Evolutionary conservation across 2,888 invertebrate species (phyloP), one percentile per base, ranked within the genome.

Genomic region (Drosophila nigricruria): DNA sequence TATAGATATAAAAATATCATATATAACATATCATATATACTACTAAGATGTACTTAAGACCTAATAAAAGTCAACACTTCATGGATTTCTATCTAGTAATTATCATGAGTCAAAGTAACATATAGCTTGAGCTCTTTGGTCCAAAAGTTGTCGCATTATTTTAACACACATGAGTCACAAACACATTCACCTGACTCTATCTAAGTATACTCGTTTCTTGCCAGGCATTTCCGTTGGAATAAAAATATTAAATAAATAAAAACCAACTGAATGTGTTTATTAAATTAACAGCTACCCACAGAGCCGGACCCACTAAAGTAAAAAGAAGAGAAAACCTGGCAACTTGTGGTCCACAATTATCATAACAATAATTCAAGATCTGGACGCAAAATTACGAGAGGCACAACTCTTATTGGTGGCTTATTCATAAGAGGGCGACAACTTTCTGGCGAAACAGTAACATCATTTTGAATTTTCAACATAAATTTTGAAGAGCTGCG

Each of bases 401-500:
- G 43, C 56, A 42, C 59, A 47, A 38, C 42, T 50, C 27, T 18
- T 40, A 10, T 18, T 18, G 38, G 42, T 56, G 61, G 71, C 71
- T 82, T 73, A 69, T 74, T 68, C 81, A 68, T 52, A 50, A 53
- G 59, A 43, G 38, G 62, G 61, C 49, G 73, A 78, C 79, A 75
- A 57, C 63, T 85, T 86, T 91, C 90, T 70, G 72, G 61, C 70
- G 91, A 90, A 91, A 79, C 89, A 84, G 81, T 89, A 91, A 89
- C 84, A 91, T 88, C 77, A 89, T 79, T 91, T 88, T 81, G 86
- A 85, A 88, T 90, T 83, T 80, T 74, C 79, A 79, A 78, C 89
- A 90, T 91, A 90, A 91, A 91, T 88, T 90, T 89, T 77, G 72
- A 59, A 56, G 60, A 52, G 57, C 67, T 43, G 69, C 66, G 56